Percentiles rank a stretch among this genome's conserved stretches.
Conservation (phyloP, 2,888 invertebrate genomes). For the Tipula lateralis region DNA sequence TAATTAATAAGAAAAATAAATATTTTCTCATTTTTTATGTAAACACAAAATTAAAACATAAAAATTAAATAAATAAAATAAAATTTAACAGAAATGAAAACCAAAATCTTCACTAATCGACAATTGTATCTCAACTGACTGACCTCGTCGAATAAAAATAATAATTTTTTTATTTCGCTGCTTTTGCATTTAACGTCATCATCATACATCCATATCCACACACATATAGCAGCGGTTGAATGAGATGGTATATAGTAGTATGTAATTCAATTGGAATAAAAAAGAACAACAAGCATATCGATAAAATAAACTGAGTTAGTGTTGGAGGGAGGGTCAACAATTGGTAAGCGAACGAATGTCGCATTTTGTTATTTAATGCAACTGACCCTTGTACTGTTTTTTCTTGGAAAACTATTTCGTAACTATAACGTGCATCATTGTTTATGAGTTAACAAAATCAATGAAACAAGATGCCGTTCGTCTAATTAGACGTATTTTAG, state of each 20-base stretch:
- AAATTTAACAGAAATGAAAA: neutral
- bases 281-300: neutral
- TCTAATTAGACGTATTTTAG: too few relatives aligned
- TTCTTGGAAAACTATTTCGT: too few relatives aligned
- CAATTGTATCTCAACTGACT: constrained; percentile 11
- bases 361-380: neutral
- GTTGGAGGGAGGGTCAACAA: neutral
- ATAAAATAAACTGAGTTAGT: neutral
- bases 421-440: too few relatives aligned
- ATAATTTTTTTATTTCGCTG: neutral
- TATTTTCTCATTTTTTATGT: neutral
- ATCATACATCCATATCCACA: neutral
- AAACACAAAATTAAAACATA: neutral
- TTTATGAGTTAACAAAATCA: too few relatives aligned
- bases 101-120: constrained; percentile 9
- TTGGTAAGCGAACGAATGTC: neutral
- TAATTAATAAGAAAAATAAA: neutral
- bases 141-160: neutral
- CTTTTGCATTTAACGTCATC: constrained; percentile 24
- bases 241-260: neutral
- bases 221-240: neutral
- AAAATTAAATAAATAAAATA: neutral
- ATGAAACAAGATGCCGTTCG: too few relatives aligned
- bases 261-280: constrained; percentile 3
- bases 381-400: too few relatives aligned